These are phyloP conservation scores for Zapus hudsonius DNA, from an alignment of 2,113 vertebrate species.

Conservation along the genomic window DNA sequence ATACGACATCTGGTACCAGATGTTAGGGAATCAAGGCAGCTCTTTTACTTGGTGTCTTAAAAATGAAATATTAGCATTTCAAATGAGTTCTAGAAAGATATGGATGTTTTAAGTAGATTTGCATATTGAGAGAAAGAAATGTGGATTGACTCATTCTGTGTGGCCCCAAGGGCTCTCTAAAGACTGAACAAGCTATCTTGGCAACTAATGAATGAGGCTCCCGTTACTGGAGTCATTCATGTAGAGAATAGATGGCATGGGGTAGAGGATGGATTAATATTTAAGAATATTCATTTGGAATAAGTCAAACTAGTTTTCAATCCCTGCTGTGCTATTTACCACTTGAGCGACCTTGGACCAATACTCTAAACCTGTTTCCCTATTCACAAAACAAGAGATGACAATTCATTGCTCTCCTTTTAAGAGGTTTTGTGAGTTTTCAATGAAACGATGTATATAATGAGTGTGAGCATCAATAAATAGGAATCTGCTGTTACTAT, in stretches of 20 bases:
- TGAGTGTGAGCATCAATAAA: neutral
- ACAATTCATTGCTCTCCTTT: neutral
- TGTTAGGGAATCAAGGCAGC: neutral
- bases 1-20: neutral
- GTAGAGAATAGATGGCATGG: slow-evolving; percentile 42
- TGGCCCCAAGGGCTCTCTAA: slow-evolving; percentile 58
- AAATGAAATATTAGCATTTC: slow-evolving; percentile 57
- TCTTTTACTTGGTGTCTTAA: slow-evolving; percentile 23
- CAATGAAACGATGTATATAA: neutral
- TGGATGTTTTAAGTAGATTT: slow-evolving; percentile 67
- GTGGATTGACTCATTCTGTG: slow-evolving; percentile 53
- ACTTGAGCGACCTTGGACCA: neutral
- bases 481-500: neutral
- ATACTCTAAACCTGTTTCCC: neutral
- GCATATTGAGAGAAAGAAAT: slow-evolving; percentile 59
- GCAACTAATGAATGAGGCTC: slow-evolving; percentile 70
- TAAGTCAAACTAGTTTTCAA: slow-evolving; percentile 30
- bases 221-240: slow-evolving; percentile 43
- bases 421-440: neutral
- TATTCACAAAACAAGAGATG: neutral
- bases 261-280: slow-evolving; percentile 36
- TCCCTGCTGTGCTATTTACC: neutral
- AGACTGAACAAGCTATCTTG: slow-evolving; percentile 56
- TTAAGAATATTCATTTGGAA: slow-evolving; percentile 58
- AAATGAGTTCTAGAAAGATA: slow-evolving; percentile 61